Evolutionary conservation across 2,797 vertebrate genomes (phyloP).

Genomic region (Distichodus sexfasciatus): DNA sequence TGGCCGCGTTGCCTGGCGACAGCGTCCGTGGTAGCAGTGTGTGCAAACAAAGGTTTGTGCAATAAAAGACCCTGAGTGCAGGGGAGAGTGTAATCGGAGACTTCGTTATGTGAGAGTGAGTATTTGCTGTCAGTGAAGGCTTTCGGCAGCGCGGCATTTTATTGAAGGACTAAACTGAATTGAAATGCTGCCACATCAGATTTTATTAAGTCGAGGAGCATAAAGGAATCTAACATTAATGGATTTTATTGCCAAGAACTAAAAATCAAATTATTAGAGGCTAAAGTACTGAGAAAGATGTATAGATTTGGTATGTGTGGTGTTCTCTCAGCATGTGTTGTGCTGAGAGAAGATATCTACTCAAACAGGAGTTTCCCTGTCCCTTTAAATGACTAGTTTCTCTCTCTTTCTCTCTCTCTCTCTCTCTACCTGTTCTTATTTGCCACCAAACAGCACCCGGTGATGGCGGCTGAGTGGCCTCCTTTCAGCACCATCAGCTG

Average conservation of each 20-base stretch:
- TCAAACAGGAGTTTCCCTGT: too few relatives aligned
- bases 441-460: constrained; percentile 64
- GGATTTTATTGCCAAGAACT: background rate
- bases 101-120: background rate
- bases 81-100: constrained; percentile 22
- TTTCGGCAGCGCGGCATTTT: background rate
- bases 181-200: background rate
- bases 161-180: background rate
- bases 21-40: constrained; percentile 32
- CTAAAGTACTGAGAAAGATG: too few relatives aligned
- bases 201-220: background rate
- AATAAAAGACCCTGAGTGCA: constrained; percentile 47
- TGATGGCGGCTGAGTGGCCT: constrained; percentile 58
- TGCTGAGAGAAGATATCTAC: too few relatives aligned
- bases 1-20: constrained; percentile 53
- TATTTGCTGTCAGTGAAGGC: background rate
- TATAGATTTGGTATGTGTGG: too few relatives aligned
- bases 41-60: constrained; percentile 47
- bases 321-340: too few relatives aligned
- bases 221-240: too few relatives aligned
- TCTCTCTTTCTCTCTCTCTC: too few relatives aligned
- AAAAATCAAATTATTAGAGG: too few relatives aligned
- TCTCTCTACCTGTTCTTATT: constrained; percentile 68
- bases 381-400: too few relatives aligned
- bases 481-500: constrained; percentile 54